These are phyloP conservation scores for Alces alces DNA, from an alignment of 2,113 vertebrate species.

Conservation along the genomic window DNA sequence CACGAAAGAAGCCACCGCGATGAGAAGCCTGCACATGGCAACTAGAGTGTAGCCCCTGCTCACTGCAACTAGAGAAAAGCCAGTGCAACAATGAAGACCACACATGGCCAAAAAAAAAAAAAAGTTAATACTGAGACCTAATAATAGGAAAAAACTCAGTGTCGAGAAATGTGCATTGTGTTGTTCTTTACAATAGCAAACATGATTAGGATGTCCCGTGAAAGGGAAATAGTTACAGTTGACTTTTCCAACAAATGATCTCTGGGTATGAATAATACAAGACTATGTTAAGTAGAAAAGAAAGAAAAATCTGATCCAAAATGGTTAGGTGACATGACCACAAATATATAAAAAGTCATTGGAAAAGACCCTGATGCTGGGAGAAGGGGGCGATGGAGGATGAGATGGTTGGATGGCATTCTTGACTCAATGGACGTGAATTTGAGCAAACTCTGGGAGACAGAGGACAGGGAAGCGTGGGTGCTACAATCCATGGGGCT, in stretches of 20 bases:
- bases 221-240: neutral
- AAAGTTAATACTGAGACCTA: neutral
- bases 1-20: neutral
- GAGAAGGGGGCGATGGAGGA: neutral
- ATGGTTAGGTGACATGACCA: neutral
- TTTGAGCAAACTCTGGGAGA: neutral
- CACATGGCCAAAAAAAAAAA: neutral
- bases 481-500: neutral
- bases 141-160: neutral
- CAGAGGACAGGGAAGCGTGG: neutral
- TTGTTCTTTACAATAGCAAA: conserved; percentile 2
- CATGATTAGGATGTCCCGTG: no score
- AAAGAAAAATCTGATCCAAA: neutral
- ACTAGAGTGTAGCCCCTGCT: neutral
- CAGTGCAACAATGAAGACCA: neutral
- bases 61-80: neutral
- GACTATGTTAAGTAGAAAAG: neutral
- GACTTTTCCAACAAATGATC: neutral
- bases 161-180: neutral
- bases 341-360: neutral
- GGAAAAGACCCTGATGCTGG: neutral
- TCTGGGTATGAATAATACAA: neutral
- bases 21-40: neutral
- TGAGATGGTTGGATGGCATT: neutral
- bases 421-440: neutral